Conservation (phyloP, 2,888 invertebrate species). For the Pycnomerus fuliginosus region DNA sequence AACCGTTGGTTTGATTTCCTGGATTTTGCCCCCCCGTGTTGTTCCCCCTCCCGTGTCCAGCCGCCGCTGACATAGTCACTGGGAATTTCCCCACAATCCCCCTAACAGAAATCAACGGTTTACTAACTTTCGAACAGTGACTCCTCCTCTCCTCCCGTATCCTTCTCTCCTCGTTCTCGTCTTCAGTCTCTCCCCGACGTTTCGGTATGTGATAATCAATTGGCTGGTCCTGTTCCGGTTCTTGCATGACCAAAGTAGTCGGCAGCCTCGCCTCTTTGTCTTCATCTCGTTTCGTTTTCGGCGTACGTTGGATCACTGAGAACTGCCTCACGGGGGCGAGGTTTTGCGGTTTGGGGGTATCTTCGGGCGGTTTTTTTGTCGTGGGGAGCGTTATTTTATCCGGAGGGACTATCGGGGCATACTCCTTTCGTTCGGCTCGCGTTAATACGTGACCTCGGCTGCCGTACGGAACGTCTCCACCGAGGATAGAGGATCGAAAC, state of each 20-base stretch:
- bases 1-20: constrained; percentile 27
- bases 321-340: constrained; percentile 49
- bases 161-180: constrained; percentile 68
- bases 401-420: constrained; percentile 58
- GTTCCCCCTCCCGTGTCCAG: constrained; percentile 77
- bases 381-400: constrained; percentile 67
- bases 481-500: constrained; percentile 78
- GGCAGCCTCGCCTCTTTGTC: constrained; percentile 43
- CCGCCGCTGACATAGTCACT: constrained; percentile 70
- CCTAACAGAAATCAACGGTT: constrained; percentile 57
- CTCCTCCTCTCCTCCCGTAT: constrained; percentile 64
- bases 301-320: constrained; percentile 50
- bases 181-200: constrained; percentile 67
- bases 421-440: constrained; percentile 78
- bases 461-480: constrained; percentile 81
- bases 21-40: constrained; percentile 55
- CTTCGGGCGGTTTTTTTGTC: constrained; percentile 59
- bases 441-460: constrained; percentile 77
- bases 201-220: constrained; percentile 88
- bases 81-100: constrained; percentile 60
- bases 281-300: constrained; percentile 58
- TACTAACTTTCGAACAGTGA: constrained; percentile 66
- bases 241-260: constrained; percentile 24
- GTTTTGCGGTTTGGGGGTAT: constrained; percentile 43
- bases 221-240: constrained; percentile 66